Evolutionary conservation across 2,113 vertebrate genomes (phyloP), one percentile per base, ranked within the genome.

Genomic region (Nesoenas mayeri): DNA sequence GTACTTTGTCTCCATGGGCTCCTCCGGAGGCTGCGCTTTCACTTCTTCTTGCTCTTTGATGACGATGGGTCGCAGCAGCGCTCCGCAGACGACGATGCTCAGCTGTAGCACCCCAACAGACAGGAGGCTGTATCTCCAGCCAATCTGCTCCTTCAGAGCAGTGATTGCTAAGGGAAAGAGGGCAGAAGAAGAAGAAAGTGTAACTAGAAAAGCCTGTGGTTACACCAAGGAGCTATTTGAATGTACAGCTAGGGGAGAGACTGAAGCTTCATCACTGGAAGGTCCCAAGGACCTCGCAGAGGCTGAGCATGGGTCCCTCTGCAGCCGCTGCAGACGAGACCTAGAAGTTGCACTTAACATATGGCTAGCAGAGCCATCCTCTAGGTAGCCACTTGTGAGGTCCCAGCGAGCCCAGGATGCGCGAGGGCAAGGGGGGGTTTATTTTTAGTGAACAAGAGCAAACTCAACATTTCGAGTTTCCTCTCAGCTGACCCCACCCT

Each of bases 101-200:
- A 98, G 89, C 97, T 99, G 99, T 4, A 99, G 91, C 28, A 98
- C 74, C 21, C 99, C 99, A 3, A 99, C 98, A 12, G 98, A 85
- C 3, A 99, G 89, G 62, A 99, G 96, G 95, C 99, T 99, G 97
- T 97, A 95, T 21, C 99, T 98, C 99, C 99, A 99, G 87, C 99
- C 99, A 3, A 99, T 97, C 54, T 90, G 97, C 40, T 98, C 96
- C 96, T 99, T 99, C 93, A 99, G 85, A 11, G 96, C 97, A 2
- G 98, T 99, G 90, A 99, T 98, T 47, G 98, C 99, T 98, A 57
- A 17, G 85, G 93, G 67, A 47, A 6, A 83, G 34, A 50, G 44
- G 54, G 48, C 51, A 53, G 87, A 78, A 53, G 40, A 12, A 32
- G 34, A 25, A 61, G 22, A 15, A 47, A 70, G 38, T 4, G 1